phyloP scores from a whole-genome alignment of 2,888 invertebrate species.

The Galerucella pusilla region DNA sequence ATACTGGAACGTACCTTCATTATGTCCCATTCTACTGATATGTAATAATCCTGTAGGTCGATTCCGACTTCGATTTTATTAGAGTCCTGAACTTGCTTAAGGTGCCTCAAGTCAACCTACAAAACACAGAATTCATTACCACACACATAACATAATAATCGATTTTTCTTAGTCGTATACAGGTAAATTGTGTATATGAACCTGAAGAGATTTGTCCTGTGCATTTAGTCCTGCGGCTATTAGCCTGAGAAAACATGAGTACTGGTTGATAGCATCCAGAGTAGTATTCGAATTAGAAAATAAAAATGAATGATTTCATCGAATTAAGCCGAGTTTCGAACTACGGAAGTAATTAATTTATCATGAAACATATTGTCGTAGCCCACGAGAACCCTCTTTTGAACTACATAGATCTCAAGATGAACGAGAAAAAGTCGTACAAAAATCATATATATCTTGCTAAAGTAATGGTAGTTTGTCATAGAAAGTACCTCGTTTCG shows the following conservation, averaged over 20 bases:
- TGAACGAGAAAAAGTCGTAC: too few relatives aligned
- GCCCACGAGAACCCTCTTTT: too few relatives aligned
- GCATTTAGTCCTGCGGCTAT: too few relatives aligned
- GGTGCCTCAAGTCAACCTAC: constrained; percentile 90
- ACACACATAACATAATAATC: not conserved
- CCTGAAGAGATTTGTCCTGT: constrained; percentile 6
- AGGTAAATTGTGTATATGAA: not conserved
- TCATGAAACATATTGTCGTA: too few relatives aligned
- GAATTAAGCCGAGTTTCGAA: too few relatives aligned
- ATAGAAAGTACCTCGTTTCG: too few relatives aligned
- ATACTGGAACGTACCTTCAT: constrained; percentile 88
- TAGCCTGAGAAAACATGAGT: not conserved
- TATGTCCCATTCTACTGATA: constrained; percentile 98
- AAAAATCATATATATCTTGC: too few relatives aligned
- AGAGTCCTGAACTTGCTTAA: constrained; percentile 87
- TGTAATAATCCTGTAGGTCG: constrained; percentile 93
- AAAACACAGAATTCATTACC: constrained; percentile 49
- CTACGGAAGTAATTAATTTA: too few relatives aligned
- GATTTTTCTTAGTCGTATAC: constrained; percentile 17
- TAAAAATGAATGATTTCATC: too few relatives aligned
- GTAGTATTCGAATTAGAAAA: not conserved
- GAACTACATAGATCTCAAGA: too few relatives aligned
- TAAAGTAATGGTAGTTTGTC: too few relatives aligned
- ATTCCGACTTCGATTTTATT: constrained; percentile 91
- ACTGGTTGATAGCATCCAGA: not conserved